A percentile compares a stretch with the other conserved stretches of the same genome.
These are phyloP conservation scores for Cossypha dichroa DNA, from an alignment of 2,797 vertebrate genomes.

Conservation along the genomic window DNA sequence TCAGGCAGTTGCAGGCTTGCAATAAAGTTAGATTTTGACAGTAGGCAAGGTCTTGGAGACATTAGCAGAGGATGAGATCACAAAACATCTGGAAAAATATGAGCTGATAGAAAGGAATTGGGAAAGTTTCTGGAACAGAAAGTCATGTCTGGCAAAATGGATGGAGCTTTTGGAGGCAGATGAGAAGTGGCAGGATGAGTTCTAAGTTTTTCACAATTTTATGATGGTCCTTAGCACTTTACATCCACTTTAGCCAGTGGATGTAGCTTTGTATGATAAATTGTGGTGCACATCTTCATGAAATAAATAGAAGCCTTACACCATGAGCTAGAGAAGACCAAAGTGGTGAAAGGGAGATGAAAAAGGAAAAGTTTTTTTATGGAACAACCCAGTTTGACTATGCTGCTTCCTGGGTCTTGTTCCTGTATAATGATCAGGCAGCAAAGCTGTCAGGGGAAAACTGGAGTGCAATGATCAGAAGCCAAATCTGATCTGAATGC, in stretches of 20 bases:
- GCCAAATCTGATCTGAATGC: background rate
- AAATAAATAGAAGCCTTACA: background rate
- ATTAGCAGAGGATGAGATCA: constrained; percentile 58
- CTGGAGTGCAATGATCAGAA: background rate
- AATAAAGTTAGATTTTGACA: constrained; percentile 63
- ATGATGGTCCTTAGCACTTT: background rate
- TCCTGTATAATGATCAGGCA: background rate
- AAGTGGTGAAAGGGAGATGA: background rate
- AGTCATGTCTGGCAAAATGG: background rate
- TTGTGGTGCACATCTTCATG: background rate
- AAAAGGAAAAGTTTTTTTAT: background rate
- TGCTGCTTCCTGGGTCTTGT: background rate
- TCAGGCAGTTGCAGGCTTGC: constrained; percentile 11
- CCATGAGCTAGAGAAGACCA: background rate
- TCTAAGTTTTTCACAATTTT: background rate
- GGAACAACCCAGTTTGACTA: background rate
- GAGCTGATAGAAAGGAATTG: constrained; percentile 27
- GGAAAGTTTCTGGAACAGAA: constrained; percentile 9
- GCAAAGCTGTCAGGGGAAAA: background rate
- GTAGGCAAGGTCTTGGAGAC: constrained; percentile 39
- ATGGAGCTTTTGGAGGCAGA: constrained; percentile 6
- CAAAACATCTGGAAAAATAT: constrained; percentile 51
- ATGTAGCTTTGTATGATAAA: background rate
- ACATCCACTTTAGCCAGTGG: background rate
- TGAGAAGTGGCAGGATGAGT: background rate